Evolutionary conservation across 2,797 vertebrate genomes (phyloP).

Genomic region (Oryzias sinensis): DNA sequence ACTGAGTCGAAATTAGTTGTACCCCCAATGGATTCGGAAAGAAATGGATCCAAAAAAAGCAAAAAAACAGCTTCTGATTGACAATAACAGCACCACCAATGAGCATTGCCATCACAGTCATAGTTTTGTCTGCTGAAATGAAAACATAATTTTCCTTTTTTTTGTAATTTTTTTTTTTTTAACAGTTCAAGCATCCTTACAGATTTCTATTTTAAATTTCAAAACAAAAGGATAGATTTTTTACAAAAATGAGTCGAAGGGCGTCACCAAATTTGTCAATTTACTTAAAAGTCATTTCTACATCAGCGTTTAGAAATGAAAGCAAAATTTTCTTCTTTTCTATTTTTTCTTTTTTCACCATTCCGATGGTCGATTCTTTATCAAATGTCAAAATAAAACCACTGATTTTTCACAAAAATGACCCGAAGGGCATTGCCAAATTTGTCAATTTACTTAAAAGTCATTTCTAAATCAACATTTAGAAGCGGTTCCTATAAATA

Average conservation of each 20-base stretch:
- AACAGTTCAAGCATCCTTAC: too few relatives aligned
- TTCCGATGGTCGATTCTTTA: too few relatives aligned
- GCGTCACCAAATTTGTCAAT: background rate
- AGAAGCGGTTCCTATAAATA: constrained; percentile 29
- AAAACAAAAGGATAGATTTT: too few relatives aligned
- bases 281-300: constrained; percentile 40
- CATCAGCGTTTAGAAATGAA: constrained; percentile 33
- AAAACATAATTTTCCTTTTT: constrained; percentile 28
- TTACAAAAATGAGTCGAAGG: background rate
- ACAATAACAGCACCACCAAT: background rate
- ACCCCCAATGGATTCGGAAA: constrained; percentile 11
- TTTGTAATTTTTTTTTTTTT: too few relatives aligned
- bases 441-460: constrained; percentile 9
- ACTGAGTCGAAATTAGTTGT: constrained; percentile 42
- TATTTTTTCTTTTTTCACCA: too few relatives aligned
- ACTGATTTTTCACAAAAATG: too few relatives aligned
- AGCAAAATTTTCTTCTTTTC: too few relatives aligned
- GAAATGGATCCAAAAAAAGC: constrained; percentile 8
- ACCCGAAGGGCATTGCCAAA: background rate
- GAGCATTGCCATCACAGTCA: constrained; percentile 26
- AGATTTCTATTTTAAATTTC: too few relatives aligned
- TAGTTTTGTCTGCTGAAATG: constrained; percentile 34
- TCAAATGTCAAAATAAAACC: too few relatives aligned
- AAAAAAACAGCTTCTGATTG: constrained; percentile 11
- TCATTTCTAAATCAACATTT: constrained; percentile 52